phyloP scores from a whole-genome alignment of 92 coral and sea anemone genomes.

The Palythoa grandis region DNA sequence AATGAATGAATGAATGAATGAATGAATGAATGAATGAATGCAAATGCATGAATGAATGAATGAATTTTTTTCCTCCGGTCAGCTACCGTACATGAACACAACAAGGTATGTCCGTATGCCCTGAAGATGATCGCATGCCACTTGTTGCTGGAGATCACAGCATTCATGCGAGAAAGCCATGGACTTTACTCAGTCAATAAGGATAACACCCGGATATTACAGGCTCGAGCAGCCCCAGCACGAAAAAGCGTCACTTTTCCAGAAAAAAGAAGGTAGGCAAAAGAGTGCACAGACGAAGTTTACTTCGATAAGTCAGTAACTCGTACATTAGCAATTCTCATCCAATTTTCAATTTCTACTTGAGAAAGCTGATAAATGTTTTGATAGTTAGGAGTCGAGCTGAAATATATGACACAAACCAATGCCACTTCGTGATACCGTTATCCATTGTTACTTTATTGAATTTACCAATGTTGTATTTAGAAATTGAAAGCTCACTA shows the following conservation, averaged over 20 bases:
- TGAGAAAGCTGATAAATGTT: too few relatives aligned
- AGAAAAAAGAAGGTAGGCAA: constrained; percentile 56
- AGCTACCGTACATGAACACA: constrained; percentile 89
- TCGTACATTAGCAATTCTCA: too few relatives aligned
- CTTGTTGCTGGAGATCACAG: constrained; percentile 95
- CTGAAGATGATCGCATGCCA: constrained; percentile 98
- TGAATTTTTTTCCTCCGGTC: not conserved
- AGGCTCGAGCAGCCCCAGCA: constrained; percentile 50
- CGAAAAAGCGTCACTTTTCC: constrained; percentile 62
- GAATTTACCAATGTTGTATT: too few relatives aligned
- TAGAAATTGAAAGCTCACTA: too few relatives aligned
- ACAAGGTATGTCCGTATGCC: constrained; percentile 88
- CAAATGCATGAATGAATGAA: too few relatives aligned
- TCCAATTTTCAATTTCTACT: too few relatives aligned
- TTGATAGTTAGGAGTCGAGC: too few relatives aligned
- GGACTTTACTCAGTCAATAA: constrained; percentile 76
- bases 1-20: too few relatives aligned
- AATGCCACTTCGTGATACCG: too few relatives aligned
- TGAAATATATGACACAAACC: too few relatives aligned
- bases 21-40: too few relatives aligned
- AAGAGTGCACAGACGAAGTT: not conserved
- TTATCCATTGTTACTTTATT: too few relatives aligned
- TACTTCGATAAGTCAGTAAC: not conserved
- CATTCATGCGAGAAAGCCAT: constrained; percentile 97
- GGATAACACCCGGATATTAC: constrained; percentile 54